Percentiles rank a stretch among this genome's conserved stretches.
phyloP scores from a whole-genome alignment of 2,113 vertebrate species.

The Gnathonemus echidnorhynchus region DNA sequence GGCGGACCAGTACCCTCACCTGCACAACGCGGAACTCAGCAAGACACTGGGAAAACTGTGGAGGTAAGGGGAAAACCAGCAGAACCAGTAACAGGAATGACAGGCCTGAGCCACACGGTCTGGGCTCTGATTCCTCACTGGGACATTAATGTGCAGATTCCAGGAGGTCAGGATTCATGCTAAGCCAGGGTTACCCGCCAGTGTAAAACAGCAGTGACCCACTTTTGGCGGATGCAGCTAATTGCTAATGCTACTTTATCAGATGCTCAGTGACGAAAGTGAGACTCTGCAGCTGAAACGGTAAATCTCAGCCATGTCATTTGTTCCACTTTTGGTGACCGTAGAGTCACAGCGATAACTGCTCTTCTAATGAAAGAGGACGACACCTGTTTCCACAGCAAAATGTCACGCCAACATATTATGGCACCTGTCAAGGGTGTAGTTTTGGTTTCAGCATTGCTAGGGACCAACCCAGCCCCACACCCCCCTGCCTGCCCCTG shows the following conservation, averaged over 20 bases:
- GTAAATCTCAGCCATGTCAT: neutral
- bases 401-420: neutral
- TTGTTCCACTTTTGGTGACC: neutral
- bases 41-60: constrained; percentile 97
- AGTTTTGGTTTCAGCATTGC: neutral
- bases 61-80: constrained; percentile 69
- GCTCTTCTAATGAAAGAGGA: neutral
- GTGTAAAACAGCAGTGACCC: neutral
- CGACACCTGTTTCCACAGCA: neutral
- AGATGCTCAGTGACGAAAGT: neutral
- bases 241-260: neutral
- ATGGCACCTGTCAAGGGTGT: neutral
- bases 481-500: neutral
- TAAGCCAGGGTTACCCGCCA: neutral
- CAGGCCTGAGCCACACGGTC: neutral
- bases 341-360: neutral
- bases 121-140: neutral
- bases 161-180: neutral
- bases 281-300: neutral
- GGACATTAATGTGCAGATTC: neutral
- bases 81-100: neutral
- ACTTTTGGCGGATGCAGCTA: neutral
- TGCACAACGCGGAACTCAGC: constrained; percentile 97
- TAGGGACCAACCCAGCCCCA: neutral
- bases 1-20: constrained; percentile 92